phyloP scores from a whole-genome alignment of 1,140 invertebrate genomes.

The Heliconius nattereri region DNA sequence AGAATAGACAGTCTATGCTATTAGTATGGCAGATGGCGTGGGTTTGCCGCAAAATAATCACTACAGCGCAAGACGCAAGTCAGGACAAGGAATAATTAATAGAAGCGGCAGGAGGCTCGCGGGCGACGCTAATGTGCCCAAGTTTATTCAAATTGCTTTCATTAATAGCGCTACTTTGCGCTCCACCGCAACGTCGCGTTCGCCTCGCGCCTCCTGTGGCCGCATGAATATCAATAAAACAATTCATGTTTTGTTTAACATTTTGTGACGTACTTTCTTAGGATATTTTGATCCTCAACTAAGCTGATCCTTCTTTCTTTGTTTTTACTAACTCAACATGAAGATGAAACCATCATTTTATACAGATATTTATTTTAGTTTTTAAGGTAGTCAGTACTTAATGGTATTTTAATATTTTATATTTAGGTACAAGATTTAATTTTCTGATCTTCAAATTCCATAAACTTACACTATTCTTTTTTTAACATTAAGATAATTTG shows the following conservation, averaged over 20 bases:
- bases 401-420: too few species aligned
- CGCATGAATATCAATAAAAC: conserved; percentile 38
- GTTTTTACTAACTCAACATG: background rate
- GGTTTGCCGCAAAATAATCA: conserved; percentile 15
- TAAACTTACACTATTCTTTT: too few species aligned
- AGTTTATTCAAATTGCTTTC: conserved; percentile 50
- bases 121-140: conserved; percentile 42
- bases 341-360: background rate
- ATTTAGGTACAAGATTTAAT: too few species aligned
- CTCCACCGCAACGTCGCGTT: conserved; percentile 25
- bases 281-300: background rate
- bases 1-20: too few species aligned
- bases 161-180: conserved; percentile 47
- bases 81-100: conserved; percentile 12
- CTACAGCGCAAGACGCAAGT: conserved; percentile 4
- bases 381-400: too few species aligned
- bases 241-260: conserved; percentile 6
- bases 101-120: conserved; percentile 7
- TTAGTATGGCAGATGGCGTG: background rate
- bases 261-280: background rate
- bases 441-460: too few species aligned
- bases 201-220: conserved; percentile 14
- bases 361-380: too few species aligned
- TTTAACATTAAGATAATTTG: too few species aligned
- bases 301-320: background rate